phyloP scores from a whole-genome alignment of 1,140 invertebrate species.

The Drosophila bocqueti region DNA sequence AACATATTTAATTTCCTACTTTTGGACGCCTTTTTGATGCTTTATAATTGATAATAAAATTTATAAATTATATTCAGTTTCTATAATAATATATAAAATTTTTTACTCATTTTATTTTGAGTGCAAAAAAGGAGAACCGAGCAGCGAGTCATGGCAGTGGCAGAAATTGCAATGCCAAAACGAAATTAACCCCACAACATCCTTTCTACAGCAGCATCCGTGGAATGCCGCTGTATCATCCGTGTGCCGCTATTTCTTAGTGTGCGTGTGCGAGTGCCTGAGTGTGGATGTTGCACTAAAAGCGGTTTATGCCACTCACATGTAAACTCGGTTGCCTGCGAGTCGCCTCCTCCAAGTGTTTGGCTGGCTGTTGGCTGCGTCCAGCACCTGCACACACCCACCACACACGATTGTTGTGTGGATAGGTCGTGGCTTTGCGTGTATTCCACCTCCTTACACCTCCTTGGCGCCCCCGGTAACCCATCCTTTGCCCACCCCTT shows the following conservation, averaged over 20 bases:
- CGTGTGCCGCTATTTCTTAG: not conserved
- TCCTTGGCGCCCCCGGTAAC: conserved; percentile 14
- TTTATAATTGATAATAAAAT: not conserved
- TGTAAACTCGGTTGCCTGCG: conserved; percentile 53
- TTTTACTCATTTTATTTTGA: not conserved
- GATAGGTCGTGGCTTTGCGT: conserved; percentile 78
- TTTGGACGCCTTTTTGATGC: not conserved
- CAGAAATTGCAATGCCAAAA: conserved; percentile 67
- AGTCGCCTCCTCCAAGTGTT: conserved; percentile 47
- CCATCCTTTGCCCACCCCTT: conserved; percentile 27
- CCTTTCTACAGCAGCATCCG: conserved; percentile 60
- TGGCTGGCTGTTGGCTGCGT: conserved; percentile 23
- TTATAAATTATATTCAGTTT: too few relatives aligned
- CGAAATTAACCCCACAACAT: conserved; percentile 77
- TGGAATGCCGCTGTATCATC: conserved; percentile 7
- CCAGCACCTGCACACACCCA: conserved; percentile 43
- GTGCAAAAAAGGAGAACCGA: not conserved
- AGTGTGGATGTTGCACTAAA: conserved; percentile 60
- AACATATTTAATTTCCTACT: not conserved
- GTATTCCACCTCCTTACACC: not conserved
- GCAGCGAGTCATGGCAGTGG: conserved; percentile 15
- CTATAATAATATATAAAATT: too few relatives aligned
- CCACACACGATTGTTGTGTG: conserved; percentile 81
- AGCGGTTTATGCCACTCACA: conserved; percentile 80
- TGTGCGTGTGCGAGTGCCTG: conserved; percentile 10